Base-by-base conservation (phyloP, 1,140 invertebrate species). In the Palaemon carinicauda region DNA sequence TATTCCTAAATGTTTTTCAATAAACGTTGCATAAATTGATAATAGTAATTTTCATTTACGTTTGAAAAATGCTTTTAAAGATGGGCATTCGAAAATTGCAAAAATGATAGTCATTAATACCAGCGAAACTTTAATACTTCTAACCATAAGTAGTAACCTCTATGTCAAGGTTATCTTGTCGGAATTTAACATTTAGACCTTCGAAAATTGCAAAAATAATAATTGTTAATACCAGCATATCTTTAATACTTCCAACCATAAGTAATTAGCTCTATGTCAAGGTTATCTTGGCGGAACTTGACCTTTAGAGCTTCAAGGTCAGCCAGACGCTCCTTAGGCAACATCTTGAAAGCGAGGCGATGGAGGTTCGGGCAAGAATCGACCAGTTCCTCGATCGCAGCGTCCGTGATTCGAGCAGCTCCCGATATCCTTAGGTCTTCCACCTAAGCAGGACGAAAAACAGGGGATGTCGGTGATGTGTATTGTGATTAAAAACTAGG, bases 301-400 rank as follows among this genome's bases (percentile, higher is more conserved):
- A 86, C 60, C 78, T 86, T 86, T 29, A 86, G 77, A 24, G 60
- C 33, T 60, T 86, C 84, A 9, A 86, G 51, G n/a, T 86, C 52
- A 29, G 84, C 84, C 41, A 86, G 77, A n/a, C 84, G 84, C n/a
- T 86, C 84, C 77, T 79, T 79, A 51, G 84, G 84, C 56, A 86
- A 65, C 84, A 86, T 86, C 77, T 86, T 86, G 77, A 86, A 78
- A 9, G 84, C 84, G 51, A 86, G 84, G 50, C 84, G 84, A 19
- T 60, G 75, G 31, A 86, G 84, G 21, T 53, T 17, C 0, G 84
- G 84, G 27, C 77, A 80, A 0, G 75, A 51, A 7, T 17, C 24
- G 14, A 86, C 24, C 52, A 86, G 60, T 33, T 71, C 60, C 17
- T 71, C 52, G 19, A 86, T 80, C 19, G 41, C 78, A 3, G n/a